Base-by-base conservation (phyloP, 2,888 invertebrate genomes). In the Cephonodes hylas region DNA sequence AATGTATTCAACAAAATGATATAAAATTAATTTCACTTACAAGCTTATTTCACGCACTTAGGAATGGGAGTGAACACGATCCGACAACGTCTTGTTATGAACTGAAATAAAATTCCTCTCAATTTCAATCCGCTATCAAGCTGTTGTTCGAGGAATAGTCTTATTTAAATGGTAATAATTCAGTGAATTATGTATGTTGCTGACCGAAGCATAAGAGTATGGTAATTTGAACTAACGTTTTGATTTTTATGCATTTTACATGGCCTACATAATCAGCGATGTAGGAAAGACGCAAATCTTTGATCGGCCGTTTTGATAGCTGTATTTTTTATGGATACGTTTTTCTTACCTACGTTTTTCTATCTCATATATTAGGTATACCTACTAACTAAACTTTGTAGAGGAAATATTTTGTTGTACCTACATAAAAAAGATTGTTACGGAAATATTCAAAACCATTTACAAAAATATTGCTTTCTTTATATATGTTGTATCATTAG, bases 171-270 rank as follows among this genome's bases (percentile, higher is more conserved):
- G 74, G 63, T 73, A 80, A 81, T 78, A 67, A 73, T 72, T 71
- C 65, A 70, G 64, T 85, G 81, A 83, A 85, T 86, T 73, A 86
- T 81, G 73, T 70, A 81, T 81, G 63, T 63, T 64, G 67, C 65
- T 67, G 73, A 70, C 72, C 64, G 63, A 64, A 64, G 58, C 64
- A 63, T 64, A 65, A 61, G 15, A 53, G 44, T 63, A 64, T 70
- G 67, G 65, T 67, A 70, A 71, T 72, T 27, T 48, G 57, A 59
- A 46, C 31, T 31, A 27, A 46, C 60, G 42, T 42, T 60, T 13
- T 44, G 31, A 56, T 61, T 64, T 56, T 60, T 48, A 22, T 34
- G 22, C 22, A 48, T 64, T 60, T 60, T 53, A 20, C 53, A 53
- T 53, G 53, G 10, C 53, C 53, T 27, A 53, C 53, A 53, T 53